Evolutionary conservation across 1,140 invertebrate genomes (phyloP), one percentile per base, ranked within the genome.

Genomic region (Adelges cooleyi): DNA sequence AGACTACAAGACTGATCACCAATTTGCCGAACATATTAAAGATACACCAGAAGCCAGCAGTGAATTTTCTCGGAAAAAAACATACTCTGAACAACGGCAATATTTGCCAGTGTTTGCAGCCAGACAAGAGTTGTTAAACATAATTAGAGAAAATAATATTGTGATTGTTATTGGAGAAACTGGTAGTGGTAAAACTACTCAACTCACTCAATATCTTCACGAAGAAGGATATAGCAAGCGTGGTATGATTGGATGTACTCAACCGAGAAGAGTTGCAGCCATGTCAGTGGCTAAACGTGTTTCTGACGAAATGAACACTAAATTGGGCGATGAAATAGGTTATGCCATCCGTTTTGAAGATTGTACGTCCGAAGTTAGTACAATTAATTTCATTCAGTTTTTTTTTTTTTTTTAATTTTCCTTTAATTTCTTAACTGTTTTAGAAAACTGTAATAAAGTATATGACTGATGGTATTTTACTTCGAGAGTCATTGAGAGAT

Each of bases 291-390:
- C 97, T 3, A 99, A 99, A 77, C 83, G 97, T 73, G 97, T 99
- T 3, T 90, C 94, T 23, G 96, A 99, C 76, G 97, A 99, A 80
- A 97, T 98, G 91, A 81, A 82, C 25, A 88, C 88, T 1, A 84
- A 87, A 69, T 76, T 99, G 33, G 91, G 83, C 8, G 69, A 72
- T n/a, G 69, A 69, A 48, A 90, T 98, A 27, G 97, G 97, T 17
- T 99, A 99, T 78, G 94, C 96, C 10, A 99, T 99, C 73, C 90
- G 97, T 73, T 99, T 99, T 78, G 97, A 99, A 76, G 97, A 99
- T 76, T 99, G 95, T 74, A 99, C 97, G 1, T 90, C 87, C 1
- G 90, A 95, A 72, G 87, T 82, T 72, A 69, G 42, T 68, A 27
- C 10, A 22, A 56, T 27, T 54, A 17, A 17, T 13, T 50, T 18